Evolutionary conservation across 2,797 vertebrate genomes (phyloP).

Genomic region (Synaphobranchus kaupii): DNA sequence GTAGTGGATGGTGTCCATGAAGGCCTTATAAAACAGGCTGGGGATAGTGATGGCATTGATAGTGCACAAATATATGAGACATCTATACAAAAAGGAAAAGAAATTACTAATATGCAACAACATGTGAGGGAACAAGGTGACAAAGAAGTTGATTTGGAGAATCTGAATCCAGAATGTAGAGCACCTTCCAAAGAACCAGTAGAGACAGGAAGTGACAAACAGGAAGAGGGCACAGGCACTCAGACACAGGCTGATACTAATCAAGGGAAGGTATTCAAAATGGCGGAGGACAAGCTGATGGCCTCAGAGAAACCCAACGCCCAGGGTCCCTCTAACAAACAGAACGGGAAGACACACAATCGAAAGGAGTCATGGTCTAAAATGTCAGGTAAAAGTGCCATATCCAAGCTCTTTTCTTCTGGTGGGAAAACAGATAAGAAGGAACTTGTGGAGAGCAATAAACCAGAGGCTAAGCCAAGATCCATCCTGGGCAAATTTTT

Average conservation of each 20-base stretch:
- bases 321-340: constrained; percentile 49
- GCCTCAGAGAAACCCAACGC: constrained; percentile 47
- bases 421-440: constrained; percentile 54
- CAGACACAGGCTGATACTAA: constrained; percentile 20
- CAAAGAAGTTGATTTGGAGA: constrained; percentile 21
- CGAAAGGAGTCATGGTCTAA: constrained; percentile 71
- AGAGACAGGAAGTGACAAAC: constrained; percentile 19
- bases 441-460: constrained; percentile 60
- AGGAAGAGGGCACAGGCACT: constrained; percentile 39
- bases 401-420: constrained; percentile 71
- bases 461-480: constrained; percentile 59
- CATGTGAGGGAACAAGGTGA: constrained; percentile 22
- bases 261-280: constrained; percentile 34
- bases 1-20: background rate
- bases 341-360: constrained; percentile 52
- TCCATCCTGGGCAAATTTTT: constrained; percentile 67
- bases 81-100: constrained; percentile 37
- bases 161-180: constrained; percentile 27
- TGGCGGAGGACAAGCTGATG: constrained; percentile 37
- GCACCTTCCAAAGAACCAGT: background rate
- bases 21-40: background rate
- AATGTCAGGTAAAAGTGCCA: constrained; percentile 62
- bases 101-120: constrained; percentile 17
- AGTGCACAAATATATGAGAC: constrained; percentile 29
- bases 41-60: constrained; percentile 6